phyloP scores from a whole-genome alignment of 1,140 invertebrate species.

The Charaxes varanes region DNA sequence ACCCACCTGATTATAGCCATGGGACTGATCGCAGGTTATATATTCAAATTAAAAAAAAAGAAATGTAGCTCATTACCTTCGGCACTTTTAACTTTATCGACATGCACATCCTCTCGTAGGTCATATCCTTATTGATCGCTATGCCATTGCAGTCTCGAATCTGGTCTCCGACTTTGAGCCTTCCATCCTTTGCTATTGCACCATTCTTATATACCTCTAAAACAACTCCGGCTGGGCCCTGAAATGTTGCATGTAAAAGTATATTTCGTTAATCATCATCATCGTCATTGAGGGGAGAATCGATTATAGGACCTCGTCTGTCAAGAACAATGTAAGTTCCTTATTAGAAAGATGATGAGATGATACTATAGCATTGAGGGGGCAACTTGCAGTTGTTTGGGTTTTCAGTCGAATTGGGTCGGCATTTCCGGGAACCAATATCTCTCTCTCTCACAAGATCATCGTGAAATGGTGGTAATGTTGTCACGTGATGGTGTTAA shows the following conservation, averaged over 20 bases:
- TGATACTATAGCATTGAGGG: too few species aligned
- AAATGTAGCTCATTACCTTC: slow-evolving; percentile 68
- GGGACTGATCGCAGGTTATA: too few species aligned
- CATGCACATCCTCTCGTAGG: slow-evolving; percentile 74
- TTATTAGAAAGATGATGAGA: too few species aligned
- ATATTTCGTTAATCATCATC: neutral
- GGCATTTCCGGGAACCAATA: too few species aligned
- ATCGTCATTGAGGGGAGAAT: neutral
- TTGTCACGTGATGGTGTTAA: too few species aligned
- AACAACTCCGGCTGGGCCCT: slow-evolving; percentile 93
- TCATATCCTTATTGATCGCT: slow-evolving; percentile 81
- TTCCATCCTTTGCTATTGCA: slow-evolving; percentile 92
- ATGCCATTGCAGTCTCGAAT: slow-evolving; percentile 91
- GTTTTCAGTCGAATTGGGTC: too few species aligned
- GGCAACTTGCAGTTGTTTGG: too few species aligned
- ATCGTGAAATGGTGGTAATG: too few species aligned
- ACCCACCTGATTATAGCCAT: too few species aligned
- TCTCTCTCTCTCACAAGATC: too few species aligned
- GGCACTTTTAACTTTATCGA: slow-evolving; percentile 82
- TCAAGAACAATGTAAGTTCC: too few species aligned
- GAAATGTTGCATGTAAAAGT: slow-evolving; percentile 6
- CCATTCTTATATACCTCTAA: slow-evolving; percentile 95
- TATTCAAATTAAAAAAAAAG: neutral
- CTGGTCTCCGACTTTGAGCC: slow-evolving; percentile 94
- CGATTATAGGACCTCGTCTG: too few species aligned